Percentiles rank a stretch among this genome's conserved stretches.
Evolutionary conservation across 2,888 invertebrate genomes (phyloP).

Genomic region (Cylindroiulus punctatus): DNA sequence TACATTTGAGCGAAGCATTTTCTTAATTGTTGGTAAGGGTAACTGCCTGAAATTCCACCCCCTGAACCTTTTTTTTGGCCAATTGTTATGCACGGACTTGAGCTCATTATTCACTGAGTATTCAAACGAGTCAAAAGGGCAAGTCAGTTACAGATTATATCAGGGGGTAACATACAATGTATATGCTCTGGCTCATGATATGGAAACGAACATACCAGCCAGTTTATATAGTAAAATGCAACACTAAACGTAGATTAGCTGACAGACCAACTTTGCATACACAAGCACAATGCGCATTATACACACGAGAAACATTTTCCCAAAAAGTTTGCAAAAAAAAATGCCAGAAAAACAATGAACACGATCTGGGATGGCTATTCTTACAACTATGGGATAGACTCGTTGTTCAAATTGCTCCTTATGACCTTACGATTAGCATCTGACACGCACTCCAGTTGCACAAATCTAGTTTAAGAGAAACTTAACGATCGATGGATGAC

Average conservation of each 20-base stretch:
- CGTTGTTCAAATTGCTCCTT: not conserved
- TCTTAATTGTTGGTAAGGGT: too few relatives aligned
- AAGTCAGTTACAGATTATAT: not conserved
- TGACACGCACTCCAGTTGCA: conserved; percentile 25
- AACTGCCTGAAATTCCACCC: too few relatives aligned
- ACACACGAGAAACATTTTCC: not conserved
- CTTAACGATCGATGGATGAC: not conserved
- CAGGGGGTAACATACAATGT: conserved; percentile 16
- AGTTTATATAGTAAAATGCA: not conserved
- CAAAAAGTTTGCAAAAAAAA: not conserved
- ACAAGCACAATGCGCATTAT: not conserved
- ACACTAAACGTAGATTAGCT: not conserved
- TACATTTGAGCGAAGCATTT: too few relatives aligned
- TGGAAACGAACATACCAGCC: not conserved
- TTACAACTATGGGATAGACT: not conserved
- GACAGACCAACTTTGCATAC: conserved; percentile 5
- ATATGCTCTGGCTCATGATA: not conserved
- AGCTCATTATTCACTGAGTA: conserved; percentile 1
- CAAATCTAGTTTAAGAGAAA: not conserved
- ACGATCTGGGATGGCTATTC: conserved; percentile 23
- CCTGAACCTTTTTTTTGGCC: not conserved
- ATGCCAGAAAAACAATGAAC: not conserved
- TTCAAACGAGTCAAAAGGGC: conserved; percentile 23
- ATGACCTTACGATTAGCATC: conserved; percentile 5
- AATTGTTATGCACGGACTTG: not conserved